Conservation (phyloP, 2,113 vertebrate species). For the Anguilla japonica region DNA sequence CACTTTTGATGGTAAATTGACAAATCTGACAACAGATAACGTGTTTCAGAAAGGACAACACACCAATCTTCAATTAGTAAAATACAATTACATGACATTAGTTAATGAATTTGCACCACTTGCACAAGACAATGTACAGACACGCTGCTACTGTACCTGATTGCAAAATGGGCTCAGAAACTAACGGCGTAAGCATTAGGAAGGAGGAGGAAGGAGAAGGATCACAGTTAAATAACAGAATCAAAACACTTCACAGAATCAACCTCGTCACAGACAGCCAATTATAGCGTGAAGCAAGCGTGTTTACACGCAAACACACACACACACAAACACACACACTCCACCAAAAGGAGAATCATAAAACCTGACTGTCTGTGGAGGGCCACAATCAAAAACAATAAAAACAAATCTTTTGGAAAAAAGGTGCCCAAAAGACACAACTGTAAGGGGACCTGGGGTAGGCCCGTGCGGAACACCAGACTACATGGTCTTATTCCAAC, state of each 20-base stretch:
- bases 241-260: neutral
- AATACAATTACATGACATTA: neutral
- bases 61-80: neutral
- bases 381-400: no score
- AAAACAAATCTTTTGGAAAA: neutral
- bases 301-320: no score
- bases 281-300: neutral
- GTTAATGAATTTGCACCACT: slow-evolving; percentile 21
- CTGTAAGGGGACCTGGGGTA: neutral
- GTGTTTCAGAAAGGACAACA: no score
- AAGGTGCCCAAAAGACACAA: neutral
- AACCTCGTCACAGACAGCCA: neutral
- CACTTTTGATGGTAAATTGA: no score
- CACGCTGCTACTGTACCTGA: slow-evolving; percentile 88
- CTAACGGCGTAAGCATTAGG: slow-evolving; percentile 79
- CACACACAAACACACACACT: no score
- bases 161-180: slow-evolving; percentile 96
- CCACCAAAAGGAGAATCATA: neutral
- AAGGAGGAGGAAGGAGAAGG: slow-evolving; percentile 61
- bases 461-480: neutral
- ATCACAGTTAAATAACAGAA: slow-evolving; percentile 39
- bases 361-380: no score
- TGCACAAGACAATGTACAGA: slow-evolving; percentile 19
- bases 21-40: no score
- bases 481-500: neutral